Evolutionary conservation across 2,797 vertebrate genomes (phyloP).

Genomic region (Tenualosa thibaudeaui): DNA sequence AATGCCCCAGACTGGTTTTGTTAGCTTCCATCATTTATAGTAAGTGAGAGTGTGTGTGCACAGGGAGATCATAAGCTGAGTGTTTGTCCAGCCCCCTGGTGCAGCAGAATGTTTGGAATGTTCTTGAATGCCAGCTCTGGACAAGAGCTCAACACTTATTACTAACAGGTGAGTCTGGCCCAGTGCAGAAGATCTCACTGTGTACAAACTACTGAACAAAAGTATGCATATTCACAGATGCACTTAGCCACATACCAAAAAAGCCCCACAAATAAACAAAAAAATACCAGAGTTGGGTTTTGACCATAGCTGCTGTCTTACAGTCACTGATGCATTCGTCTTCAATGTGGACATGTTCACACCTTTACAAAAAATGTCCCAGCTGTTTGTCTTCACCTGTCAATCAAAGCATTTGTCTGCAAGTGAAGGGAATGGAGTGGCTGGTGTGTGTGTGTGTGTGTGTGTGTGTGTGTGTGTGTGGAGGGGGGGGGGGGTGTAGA

Average conservation of each 20-base stretch:
- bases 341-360: slow-evolving; percentile 32
- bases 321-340: not conserved
- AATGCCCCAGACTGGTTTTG: not conserved
- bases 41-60: slow-evolving; percentile 48
- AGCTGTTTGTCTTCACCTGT: slow-evolving; percentile 61
- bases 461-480: not conserved
- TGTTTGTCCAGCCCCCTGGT: slow-evolving; percentile 68
- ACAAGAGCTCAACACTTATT: slow-evolving; percentile 72
- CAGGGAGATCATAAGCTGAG: slow-evolving; percentile 42
- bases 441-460: not conserved
- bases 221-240: slow-evolving; percentile 41
- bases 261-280: not conserved
- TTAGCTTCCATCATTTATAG: slow-evolving; percentile 31
- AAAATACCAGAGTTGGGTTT: slow-evolving; percentile 9
- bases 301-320: not conserved
- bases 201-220: slow-evolving; percentile 47
- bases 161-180: slow-evolving; percentile 79
- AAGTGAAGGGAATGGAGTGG: slow-evolving; percentile 61
- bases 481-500: not conserved
- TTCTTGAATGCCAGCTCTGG: slow-evolving; percentile 73
- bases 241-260: slow-evolving; percentile 40
- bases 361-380: slow-evolving; percentile 57
- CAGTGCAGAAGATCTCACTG: slow-evolving; percentile 59
- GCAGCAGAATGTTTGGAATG: slow-evolving; percentile 80
- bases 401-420: slow-evolving; percentile 71